Base-by-base conservation (phyloP, 2,888 invertebrate species). In the Lagria hirta region DNA sequence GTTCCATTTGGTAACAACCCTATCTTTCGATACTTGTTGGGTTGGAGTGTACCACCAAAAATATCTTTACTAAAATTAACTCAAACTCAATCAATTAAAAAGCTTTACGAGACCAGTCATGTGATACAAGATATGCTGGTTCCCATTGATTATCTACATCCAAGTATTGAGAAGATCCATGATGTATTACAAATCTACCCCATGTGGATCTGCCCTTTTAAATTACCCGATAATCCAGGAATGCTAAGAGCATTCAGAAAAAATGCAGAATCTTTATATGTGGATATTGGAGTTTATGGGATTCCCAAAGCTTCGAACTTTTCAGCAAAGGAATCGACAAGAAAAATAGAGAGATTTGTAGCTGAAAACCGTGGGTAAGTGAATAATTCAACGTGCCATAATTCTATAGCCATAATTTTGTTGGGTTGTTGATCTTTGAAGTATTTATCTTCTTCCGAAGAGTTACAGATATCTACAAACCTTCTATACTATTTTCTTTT, bases 41-140 rank as follows among this genome's bases (percentile, higher is more conserved):
- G 89, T 1, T 90, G 89, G 89, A 73, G 86, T 72, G 81, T 87
- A 71, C 90, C 90, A 0, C 88, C 88, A 0, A 90, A 90, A 66
- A 82, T 90, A 5, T 83, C 88, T 0, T 74, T 90, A 4, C 71
- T 91, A 48, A 91, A 91, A 69, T 71, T 86, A 51, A 88, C 88
- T 0, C 87, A 88, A 65, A 82, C 85, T 0, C 74, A 80, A 27
- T 79, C 84, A 0, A 77, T 84, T 2, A 79, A 79, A 60, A 77
- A 78, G 60, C 70, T 90, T 55, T 90, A 90, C 64, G 84, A 88
- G 54, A 77, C 81, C 45, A 78, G 83, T 17, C 90, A 91, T 68
- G 79, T 90, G 29, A 81, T 90, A 24, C 84, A 91, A 64, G 89
- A 90, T 65, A 85, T 90, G 83, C 72, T 91, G 49, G 79, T 91